A percentile compares a stretch with the other conserved stretches of the same genome.
Conservation (phyloP, 2,797 vertebrate species). For the Cirrhinus molitorella region DNA sequence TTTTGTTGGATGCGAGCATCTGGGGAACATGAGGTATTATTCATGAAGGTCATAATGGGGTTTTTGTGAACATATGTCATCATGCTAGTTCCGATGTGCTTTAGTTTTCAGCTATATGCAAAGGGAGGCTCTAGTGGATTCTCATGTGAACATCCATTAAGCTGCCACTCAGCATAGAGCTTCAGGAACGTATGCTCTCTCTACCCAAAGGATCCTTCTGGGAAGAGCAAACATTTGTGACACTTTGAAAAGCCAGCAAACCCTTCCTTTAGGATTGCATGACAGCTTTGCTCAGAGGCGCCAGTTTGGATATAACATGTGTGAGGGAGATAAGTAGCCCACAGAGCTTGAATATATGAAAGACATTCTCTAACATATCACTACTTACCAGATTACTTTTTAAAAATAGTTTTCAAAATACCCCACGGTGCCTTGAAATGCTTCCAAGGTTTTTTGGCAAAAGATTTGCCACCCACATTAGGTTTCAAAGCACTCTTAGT, state of each 20-base stretch:
- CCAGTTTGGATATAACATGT: constrained; percentile 40
- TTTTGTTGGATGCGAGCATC: neutral
- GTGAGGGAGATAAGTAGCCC: constrained; percentile 48
- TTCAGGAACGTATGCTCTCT: neutral
- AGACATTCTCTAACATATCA: constrained; percentile 46
- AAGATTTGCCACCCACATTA: constrained; percentile 35
- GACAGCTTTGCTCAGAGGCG: constrained; percentile 40
- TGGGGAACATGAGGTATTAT: neutral
- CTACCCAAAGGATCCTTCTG: constrained; percentile 30
- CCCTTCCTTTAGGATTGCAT: constrained; percentile 43
- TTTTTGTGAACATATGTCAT: constrained; percentile 20
- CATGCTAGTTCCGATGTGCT: neutral
- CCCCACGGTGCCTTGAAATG: constrained; percentile 34
- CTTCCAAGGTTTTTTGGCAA: constrained; percentile 39
- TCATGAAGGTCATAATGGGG: neutral
- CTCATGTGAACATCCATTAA: constrained; percentile 22
- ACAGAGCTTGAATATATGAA: constrained; percentile 45
- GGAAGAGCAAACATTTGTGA: constrained; percentile 43
- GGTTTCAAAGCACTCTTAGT: constrained; percentile 38
- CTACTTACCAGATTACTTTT: constrained; percentile 48
- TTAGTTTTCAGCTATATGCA: constrained; percentile 6
- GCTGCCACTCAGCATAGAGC: constrained; percentile 14
- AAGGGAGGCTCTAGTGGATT: neutral
- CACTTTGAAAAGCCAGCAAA: constrained; percentile 44
- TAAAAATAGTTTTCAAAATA: constrained; percentile 43